These are phyloP conservation scores for Orthochromis indermauri DNA, from an alignment of 2,113 vertebrate genomes.

Conservation along the genomic window DNA sequence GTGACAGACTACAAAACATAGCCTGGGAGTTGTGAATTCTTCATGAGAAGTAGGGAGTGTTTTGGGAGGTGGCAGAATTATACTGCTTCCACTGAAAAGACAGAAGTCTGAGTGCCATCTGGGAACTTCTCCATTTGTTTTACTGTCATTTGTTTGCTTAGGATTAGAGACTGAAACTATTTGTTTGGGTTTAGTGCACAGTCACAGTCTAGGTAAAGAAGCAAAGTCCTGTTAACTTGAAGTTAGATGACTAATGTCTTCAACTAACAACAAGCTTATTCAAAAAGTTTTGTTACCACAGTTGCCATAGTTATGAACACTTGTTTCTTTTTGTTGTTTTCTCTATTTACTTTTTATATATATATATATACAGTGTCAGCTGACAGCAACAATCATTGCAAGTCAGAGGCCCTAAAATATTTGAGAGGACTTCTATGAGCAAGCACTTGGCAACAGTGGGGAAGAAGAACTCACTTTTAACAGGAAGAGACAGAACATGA, in stretches of 20 bases:
- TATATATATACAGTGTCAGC: not conserved
- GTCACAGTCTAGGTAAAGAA: not conserved
- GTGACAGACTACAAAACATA: not conserved
- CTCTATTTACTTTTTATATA: not conserved
- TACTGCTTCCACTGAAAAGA: not conserved
- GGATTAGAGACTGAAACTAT: not conserved
- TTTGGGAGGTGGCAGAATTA: not conserved
- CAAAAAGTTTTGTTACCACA: not conserved
- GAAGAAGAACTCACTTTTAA: not conserved
- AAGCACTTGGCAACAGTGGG: not conserved
- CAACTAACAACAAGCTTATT: not conserved
- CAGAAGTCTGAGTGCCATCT: not conserved
- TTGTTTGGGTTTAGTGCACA: not conserved
- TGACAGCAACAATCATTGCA: accelerated
- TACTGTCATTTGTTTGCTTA: not conserved
- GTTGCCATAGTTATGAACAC: not conserved
- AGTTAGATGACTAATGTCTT: not conserved
- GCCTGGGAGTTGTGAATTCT: not conserved
- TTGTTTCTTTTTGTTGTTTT: not conserved
- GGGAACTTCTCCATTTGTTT: not conserved
- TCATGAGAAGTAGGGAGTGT: accelerated
- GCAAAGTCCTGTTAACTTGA: not conserved
- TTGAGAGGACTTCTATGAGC: not conserved
- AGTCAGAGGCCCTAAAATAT: not conserved
- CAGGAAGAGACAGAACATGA: not conserved